Evolutionary conservation across 2,113 vertebrate genomes (phyloP), one percentile per base, ranked within the genome.

Genomic region (Corapipo altera): DNA sequence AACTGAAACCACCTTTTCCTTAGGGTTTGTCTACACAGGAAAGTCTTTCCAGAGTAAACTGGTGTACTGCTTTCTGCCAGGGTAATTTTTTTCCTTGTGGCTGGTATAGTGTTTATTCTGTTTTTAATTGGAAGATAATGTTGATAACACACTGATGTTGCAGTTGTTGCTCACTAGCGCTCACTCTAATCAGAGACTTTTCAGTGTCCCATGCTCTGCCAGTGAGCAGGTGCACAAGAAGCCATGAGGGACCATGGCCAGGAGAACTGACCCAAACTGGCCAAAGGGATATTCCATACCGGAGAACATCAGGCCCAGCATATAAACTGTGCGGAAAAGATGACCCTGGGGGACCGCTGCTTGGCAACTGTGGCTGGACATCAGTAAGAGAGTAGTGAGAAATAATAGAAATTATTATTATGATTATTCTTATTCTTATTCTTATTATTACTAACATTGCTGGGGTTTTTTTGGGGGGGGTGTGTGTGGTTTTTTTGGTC

Each of bases 191-290:
- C 41, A 24, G 64, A 30, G 2, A 66, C 4, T 6, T 65, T 49
- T 43, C 44, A 57, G 13, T 35, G 5, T 35, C 30, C 51, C 1
- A 1, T 48, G 13, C 24, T 64, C 49, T 55, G 24, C 6, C 10
- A 64, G 66, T 1, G 1, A 64, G 24, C 13, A 55, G 19, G 15
- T 54, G 15, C n/a, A n/a, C 0, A 2, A 41, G 48, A 48, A 54
- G 4, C 5, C 19, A 41, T 5, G 8, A 55, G 15, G 28, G 20
- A 71, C 39, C 8, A 27, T 6, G 39, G 46, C 33, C 46, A 62
- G 22, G 65, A 70, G 48, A 39, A 12, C 12, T 70, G 22, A 61
- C 5, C 27, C 9, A 10, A 44, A 1, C 14, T 33, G 14, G 7
- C 18, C 15, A 30, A 10, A 37, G 22, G 22, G 22, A 39, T 87